Conservation (phyloP, 1,140 invertebrate genomes). For the Ips typographus region DNA sequence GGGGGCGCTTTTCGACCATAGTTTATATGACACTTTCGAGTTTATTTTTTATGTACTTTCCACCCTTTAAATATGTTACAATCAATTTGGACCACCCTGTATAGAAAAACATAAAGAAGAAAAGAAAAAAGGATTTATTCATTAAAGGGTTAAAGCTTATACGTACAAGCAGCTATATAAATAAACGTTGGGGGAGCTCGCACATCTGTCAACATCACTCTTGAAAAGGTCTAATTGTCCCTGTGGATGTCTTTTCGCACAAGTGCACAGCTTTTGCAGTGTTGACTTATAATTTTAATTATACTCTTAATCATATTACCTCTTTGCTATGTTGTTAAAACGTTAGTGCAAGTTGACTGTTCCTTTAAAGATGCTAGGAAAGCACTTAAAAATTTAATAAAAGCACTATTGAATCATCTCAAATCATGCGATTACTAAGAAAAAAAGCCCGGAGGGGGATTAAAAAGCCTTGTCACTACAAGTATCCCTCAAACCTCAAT, state of each 20-base stretch:
- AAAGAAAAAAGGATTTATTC: constrained; percentile 15
- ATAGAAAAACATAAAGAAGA: too few relatives aligned
- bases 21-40: too few relatives aligned
- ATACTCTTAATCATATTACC: not conserved
- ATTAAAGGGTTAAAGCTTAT: constrained; percentile 17
- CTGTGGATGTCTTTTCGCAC: constrained; percentile 15
- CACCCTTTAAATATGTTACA: too few relatives aligned
- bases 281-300: constrained; percentile 10
- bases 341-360: not conserved
- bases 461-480: constrained; percentile 26
- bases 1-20: too few relatives aligned
- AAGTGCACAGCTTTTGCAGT: constrained; percentile 2
- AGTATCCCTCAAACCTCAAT: constrained; percentile 29
- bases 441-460: constrained; percentile 18
- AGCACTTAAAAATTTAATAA: not conserved
- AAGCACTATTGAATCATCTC: not conserved
- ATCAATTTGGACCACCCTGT: too few relatives aligned
- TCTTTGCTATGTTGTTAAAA: not conserved
- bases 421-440: constrained; percentile 10
- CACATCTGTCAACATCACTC: constrained; percentile 29
- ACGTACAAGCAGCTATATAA: constrained; percentile 8
- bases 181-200: constrained; percentile 19
- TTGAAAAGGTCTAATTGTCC: constrained; percentile 18
- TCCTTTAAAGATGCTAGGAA: not conserved
- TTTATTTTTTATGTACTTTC: too few relatives aligned